Evolutionary conservation across 2,797 vertebrate genomes (phyloP).

Genomic region (Borostomias antarcticus): DNA sequence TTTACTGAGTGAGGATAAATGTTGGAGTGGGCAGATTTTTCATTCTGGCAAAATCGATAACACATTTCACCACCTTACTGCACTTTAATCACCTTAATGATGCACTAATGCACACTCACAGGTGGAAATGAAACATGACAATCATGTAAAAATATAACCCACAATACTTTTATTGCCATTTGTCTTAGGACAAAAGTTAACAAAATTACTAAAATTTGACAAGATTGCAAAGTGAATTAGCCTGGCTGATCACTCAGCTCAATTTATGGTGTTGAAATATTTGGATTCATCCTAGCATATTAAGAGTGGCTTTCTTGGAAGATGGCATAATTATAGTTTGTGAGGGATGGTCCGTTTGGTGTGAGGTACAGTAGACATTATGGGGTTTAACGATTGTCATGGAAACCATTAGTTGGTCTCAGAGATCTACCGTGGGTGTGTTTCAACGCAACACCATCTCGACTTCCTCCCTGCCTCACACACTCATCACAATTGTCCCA

Average conservation of each 20-base stretch:
- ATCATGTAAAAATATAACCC: conserved; percentile 85
- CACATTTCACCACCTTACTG: conserved; percentile 24
- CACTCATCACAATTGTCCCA: conserved; percentile 33
- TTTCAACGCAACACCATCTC: conserved; percentile 7
- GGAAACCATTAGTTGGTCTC: conserved; percentile 49
- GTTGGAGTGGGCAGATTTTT: conserved; percentile 39
- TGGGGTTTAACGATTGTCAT: conserved; percentile 62
- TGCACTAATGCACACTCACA: neutral
- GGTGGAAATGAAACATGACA: conserved; percentile 33
- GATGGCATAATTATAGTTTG: conserved; percentile 35
- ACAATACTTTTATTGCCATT: conserved; percentile 93
- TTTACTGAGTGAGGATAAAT: conserved; percentile 38
- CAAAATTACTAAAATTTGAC: conserved; percentile 65
- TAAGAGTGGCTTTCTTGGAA: conserved; percentile 41
- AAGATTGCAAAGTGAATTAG: conserved; percentile 49
- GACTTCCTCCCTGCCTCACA: conserved; percentile 34
- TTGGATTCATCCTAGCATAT: conserved; percentile 58
- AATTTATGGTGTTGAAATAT: conserved; percentile 36
- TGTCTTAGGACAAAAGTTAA: conserved; percentile 80
- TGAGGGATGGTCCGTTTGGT: conserved; percentile 50
- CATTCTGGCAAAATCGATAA: conserved; percentile 56
- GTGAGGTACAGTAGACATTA: conserved; percentile 29
- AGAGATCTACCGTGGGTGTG: conserved; percentile 34
- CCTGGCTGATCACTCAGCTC: neutral
- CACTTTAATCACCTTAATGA: conserved; percentile 20